Evolutionary conservation across 2,888 invertebrate species (phyloP).

Genomic region (Dolomedes plantarius): DNA sequence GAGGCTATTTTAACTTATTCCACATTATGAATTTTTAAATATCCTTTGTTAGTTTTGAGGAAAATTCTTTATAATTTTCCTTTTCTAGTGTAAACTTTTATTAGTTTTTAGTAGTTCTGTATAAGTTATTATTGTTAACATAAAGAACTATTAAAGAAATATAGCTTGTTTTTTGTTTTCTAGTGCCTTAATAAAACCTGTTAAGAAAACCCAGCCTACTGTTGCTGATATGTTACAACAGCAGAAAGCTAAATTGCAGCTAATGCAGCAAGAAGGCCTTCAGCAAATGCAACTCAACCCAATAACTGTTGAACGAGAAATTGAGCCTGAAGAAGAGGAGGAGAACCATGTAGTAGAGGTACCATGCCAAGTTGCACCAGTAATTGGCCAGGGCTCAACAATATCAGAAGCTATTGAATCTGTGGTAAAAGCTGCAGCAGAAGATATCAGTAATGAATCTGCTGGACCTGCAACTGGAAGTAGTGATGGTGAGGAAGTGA

Average conservation of each 20-base stretch:
- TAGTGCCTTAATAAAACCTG: slow-evolving; percentile 73
- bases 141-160: too few relatives aligned
- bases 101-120: too few relatives aligned
- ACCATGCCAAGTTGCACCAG: neutral
- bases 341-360: slow-evolving; percentile 11
- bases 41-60: too few relatives aligned
- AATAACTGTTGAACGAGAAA: slow-evolving; percentile 58
- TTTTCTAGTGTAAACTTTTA: too few relatives aligned
- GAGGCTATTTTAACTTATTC: too few relatives aligned
- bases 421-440: slow-evolving; percentile 59
- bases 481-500: slow-evolving; percentile 73
- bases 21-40: too few relatives aligned
- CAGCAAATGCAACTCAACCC: slow-evolving; percentile 58
- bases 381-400: slow-evolving; percentile 38
- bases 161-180: neutral
- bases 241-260: slow-evolving; percentile 73
- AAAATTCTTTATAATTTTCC: too few relatives aligned
- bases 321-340: slow-evolving; percentile 48
- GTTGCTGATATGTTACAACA: slow-evolving; percentile 76
- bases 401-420: slow-evolving; percentile 64
- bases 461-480: slow-evolving; percentile 66
- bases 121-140: too few relatives aligned
- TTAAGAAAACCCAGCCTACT: slow-evolving; percentile 75
- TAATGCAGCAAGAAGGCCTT: slow-evolving; percentile 54
- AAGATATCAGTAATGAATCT: slow-evolving; percentile 66